A percentile compares a stretch with the other conserved stretches of the same genome.
Evolutionary conservation across 2,113 vertebrate genomes (phyloP).

Genomic region (Cheilinus undulatus): DNA sequence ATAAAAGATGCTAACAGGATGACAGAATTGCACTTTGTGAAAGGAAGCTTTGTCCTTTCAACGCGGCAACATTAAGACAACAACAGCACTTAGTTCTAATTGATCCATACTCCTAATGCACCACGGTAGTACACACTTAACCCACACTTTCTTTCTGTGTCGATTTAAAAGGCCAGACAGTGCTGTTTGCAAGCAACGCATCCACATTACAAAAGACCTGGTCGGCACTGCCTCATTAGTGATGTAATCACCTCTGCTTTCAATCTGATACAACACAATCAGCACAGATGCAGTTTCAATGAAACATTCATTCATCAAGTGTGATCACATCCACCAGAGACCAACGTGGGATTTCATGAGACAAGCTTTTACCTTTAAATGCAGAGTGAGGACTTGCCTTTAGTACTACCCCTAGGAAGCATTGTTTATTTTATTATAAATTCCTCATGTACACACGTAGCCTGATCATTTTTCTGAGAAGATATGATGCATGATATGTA

Average conservation of each 20-base stretch:
- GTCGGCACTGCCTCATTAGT: not conserved
- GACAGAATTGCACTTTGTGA: not conserved
- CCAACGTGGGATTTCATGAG: not conserved
- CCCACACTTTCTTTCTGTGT: not conserved
- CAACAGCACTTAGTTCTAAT: not conserved
- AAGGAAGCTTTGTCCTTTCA: not conserved
- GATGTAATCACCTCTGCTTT: slow-evolving; percentile 43
- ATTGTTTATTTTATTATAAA: no score
- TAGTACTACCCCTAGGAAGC: no score
- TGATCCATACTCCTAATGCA: not conserved
- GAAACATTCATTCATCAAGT: slow-evolving; percentile 44
- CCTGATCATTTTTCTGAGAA: not conserved
- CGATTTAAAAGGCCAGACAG: not conserved
- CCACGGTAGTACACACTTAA: not conserved
- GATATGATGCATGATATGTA: not conserved
- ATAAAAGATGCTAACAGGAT: not conserved
- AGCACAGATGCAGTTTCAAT: slow-evolving; percentile 50
- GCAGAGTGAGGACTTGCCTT: not conserved
- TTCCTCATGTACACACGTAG: not conserved
- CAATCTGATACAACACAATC: slow-evolving; percentile 48
- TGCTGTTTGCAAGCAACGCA: slow-evolving; percentile 1
- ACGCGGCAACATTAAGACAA: not conserved
- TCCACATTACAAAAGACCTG: not conserved
- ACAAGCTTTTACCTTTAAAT: not conserved
- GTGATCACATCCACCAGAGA: not conserved